These are phyloP conservation scores for Tauraco hartlaubi DNA, from an alignment of 2,797 vertebrate genomes.

Conservation along the genomic window DNA sequence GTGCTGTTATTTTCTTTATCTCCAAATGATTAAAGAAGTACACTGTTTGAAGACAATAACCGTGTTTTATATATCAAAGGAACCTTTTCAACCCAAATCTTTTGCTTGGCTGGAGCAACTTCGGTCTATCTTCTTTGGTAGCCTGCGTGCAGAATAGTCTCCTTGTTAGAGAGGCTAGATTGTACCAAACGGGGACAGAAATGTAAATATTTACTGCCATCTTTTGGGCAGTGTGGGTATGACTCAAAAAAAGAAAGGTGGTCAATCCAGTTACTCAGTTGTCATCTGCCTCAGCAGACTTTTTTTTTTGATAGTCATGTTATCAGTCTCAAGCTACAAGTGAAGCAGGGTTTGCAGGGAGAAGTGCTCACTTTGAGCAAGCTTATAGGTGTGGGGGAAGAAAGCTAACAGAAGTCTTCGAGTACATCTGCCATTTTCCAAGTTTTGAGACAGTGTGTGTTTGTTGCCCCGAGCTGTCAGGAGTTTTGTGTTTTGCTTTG, in stretches of 20 bases:
- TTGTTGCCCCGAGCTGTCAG: background rate
- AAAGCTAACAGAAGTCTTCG: background rate
- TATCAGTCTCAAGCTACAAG: background rate
- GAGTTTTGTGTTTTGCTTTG: background rate
- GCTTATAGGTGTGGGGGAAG: background rate
- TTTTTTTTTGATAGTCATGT: background rate
- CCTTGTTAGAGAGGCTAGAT: background rate
- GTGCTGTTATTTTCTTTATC: background rate
- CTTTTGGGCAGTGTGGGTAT: slow-evolving; percentile 65
- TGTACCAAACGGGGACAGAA: background rate
- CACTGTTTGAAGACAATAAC: background rate
- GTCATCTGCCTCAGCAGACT: background rate
- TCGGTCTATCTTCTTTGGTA: background rate
- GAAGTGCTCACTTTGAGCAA: background rate
- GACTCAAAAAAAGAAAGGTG: background rate
- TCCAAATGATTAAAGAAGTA: background rate
- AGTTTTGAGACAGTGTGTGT: background rate
- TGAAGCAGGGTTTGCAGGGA: background rate
- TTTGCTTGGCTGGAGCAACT: background rate
- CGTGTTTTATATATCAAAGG: background rate
- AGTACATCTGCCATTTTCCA: background rate
- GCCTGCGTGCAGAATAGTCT: background rate
- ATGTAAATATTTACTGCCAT: slow-evolving; percentile 69
- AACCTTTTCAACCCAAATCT: background rate
- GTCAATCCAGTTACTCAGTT: fast-evolving